Base-by-base conservation (phyloP, 2,797 vertebrate species). In the Rhadinocentrus ornatus region DNA sequence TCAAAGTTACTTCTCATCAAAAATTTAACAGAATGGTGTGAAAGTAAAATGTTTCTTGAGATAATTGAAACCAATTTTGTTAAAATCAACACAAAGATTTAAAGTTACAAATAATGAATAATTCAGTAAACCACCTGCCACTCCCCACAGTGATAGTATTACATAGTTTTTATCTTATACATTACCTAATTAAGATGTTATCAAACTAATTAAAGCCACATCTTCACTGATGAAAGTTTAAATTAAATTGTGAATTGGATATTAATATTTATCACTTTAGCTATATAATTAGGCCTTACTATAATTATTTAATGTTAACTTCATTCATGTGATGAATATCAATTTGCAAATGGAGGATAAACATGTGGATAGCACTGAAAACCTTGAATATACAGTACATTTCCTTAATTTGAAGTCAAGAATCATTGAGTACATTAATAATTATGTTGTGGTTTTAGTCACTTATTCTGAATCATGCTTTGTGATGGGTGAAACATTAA, bases 361-460 rank as follows among this genome's bases (percentile, higher is more conserved):
- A 82, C 72, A 86, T 79, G 60, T 65, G 69, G 50, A 66, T 66
- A 65, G 69, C 20, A 44, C 3, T 31, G 57, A 29, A 71, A 70
- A 73, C 66, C 34, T 18, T 68, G 32, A 50, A 55, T 55, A 29
- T 27, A 29, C 26, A 54, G 26, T 71, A 44, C 32, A 82, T 74
- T 63, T 60, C 63, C 62, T 73, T 78, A 46, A 46, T 46, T 18
- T 80, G 67, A 26, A 78, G 65, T 18, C 3, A 11, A 63, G 66
- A 69, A 73, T 55, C 48, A 82, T 12, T 29, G 65, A 80, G 68
- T 75, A 72, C 35, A 60, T 76, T 66, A 73, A 66, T 83, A 77
- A 88, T 87, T 78, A 62, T 60, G 69, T 22, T 65, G 69, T 87
- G 81, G 78, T 84, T 62, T 81, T 78, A 86, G 71, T 75, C 77